Conservation (phyloP, 2,113 vertebrate genomes). For the Myrmophylax atrothorax region DNA sequence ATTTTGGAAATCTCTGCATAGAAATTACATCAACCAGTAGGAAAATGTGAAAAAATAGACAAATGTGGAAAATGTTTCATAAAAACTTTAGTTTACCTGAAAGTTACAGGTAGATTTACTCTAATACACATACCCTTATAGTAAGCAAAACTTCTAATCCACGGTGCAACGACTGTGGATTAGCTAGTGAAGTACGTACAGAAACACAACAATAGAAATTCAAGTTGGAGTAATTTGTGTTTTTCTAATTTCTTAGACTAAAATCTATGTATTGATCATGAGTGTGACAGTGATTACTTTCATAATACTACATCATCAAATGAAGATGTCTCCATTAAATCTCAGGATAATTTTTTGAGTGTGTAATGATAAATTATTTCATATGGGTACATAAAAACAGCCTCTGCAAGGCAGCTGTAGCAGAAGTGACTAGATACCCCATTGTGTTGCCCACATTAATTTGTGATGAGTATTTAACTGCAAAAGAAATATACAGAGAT, state of each 20-base stretch:
- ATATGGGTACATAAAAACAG: not conserved
- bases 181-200: not conserved
- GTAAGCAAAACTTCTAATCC: not conserved
- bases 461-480: not conserved
- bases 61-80: not conserved
- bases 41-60: not conserved
- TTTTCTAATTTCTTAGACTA: not conserved
- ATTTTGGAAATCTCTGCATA: not conserved
- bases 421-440: not conserved
- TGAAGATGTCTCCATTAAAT: not conserved
- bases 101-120: not conserved
- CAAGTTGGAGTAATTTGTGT: not conserved
- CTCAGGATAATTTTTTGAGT: not conserved
- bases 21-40: not conserved
- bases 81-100: not conserved
- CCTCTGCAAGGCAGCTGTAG: not conserved
- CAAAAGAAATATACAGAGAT: not conserved
- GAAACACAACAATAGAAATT: not conserved
- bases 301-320: not conserved
- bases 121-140: not conserved
- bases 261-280: not conserved
- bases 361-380: not conserved
- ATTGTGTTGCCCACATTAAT: not conserved
- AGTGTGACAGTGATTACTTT: not conserved
- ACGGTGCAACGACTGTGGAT: not conserved